Evolutionary conservation across 2,113 vertebrate genomes (phyloP), one percentile per base, ranked within the genome.

Genomic region (Ariopsis seemanni): DNA sequence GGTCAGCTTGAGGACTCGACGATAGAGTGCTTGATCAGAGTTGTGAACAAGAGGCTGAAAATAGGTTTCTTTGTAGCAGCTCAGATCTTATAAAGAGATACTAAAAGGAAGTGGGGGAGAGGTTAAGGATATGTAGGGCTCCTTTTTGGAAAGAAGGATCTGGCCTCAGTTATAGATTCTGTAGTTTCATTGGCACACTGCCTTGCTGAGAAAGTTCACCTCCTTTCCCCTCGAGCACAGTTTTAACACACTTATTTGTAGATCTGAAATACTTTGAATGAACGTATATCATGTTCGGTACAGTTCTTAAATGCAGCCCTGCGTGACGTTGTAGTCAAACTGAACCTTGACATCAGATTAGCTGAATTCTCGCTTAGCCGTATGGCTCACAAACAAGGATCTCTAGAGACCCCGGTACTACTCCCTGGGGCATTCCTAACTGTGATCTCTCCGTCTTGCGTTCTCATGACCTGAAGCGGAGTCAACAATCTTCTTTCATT

Each of bases 81-180:
- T 1, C 14, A 34, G 67, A 71, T 48, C 34, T 18, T 74, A 89
- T 82, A 82, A 82, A 72, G 85, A 90, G 87, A 86, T 89, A 87
- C 25, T 62, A n/a, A 57, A 57, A 82, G n/a, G 52, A 27, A 7
- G 82, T 60, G 12, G 74, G 1, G 82, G 89, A 62, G 53, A n/a
- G 48, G 85, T 15, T 12, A 67, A 34, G 53, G 77, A 72, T 85
- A 85, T 87, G 30, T 77, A 85, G 72, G 34, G 63, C 69, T 90
- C 71, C 79, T 90, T 50, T 83, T 77, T 85, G 67, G 50, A 67
- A 82, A 77, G 42, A 82, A 42, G 58, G 42, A 89, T 85, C 77
- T 77, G 83, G 58, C 78, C 53, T 77, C 83, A 77, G 52, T 77
- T 85, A 82, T 50, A 78, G 82, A 85, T 71, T 87, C 75, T 87